A percentile compares a stretch with the other conserved stretches of the same genome.
These are phyloP conservation scores for Sebastes variabilis DNA, from an alignment of 2,797 vertebrate genomes.

Conservation along the genomic window DNA sequence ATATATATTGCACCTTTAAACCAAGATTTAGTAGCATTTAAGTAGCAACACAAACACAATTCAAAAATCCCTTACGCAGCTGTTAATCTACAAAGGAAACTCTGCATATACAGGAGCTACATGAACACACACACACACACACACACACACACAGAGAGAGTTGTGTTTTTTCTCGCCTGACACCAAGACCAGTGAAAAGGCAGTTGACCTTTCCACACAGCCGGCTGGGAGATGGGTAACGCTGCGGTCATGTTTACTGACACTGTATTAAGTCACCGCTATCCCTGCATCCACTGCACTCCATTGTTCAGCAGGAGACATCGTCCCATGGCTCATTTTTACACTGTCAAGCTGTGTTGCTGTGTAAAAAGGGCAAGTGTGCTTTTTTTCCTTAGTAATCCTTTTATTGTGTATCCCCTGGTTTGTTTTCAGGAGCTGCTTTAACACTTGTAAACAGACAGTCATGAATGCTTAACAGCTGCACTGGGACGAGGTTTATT, in stretches of 20 bases:
- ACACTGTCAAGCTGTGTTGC: constrained; percentile 1
- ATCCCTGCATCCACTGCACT: constrained; percentile 8
- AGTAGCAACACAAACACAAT: background rate
- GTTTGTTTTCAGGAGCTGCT: constrained; percentile 45
- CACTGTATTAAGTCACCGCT: constrained; percentile 51
- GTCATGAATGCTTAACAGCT: constrained; percentile 37
- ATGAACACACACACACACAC: background rate
- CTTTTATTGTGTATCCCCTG: constrained; percentile 4
- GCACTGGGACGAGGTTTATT: constrained; percentile 17
- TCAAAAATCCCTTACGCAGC: background rate
- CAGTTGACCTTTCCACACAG: constrained; percentile 69
- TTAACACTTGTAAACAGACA: constrained; percentile 31
- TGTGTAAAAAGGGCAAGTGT: constrained; percentile 32
- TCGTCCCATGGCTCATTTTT: background rate
- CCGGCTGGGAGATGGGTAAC: constrained; percentile 62
- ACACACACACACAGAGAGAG: background rate
- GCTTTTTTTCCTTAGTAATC: constrained; percentile 36
- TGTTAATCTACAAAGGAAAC: background rate
- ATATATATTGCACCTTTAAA: background rate
- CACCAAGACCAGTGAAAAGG: constrained; percentile 31
- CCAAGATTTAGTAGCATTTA: background rate
- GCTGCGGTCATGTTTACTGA: constrained; percentile 57
- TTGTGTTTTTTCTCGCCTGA: background rate
- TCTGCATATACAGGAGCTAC: background rate
- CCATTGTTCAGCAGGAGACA: constrained; percentile 18